These are phyloP conservation scores for Lepilemur ruficaudatus DNA, from an alignment of 2,797 vertebrate species.

Conservation along the genomic window DNA sequence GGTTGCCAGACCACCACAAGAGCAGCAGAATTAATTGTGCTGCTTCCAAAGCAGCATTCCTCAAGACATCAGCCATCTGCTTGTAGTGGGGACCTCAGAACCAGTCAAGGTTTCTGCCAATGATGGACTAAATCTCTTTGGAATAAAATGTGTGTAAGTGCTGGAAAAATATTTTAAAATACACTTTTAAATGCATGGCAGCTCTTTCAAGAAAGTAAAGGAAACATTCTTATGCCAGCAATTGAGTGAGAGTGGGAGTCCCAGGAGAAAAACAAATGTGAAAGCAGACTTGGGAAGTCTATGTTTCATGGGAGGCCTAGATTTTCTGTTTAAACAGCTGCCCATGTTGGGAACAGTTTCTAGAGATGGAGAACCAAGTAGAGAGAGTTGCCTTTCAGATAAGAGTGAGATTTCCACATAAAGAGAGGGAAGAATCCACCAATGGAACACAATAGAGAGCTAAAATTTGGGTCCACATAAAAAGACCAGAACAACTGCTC, in stretches of 20 bases:
- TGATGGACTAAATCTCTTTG: background rate
- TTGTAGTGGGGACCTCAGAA: background rate
- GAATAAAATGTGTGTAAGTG: background rate
- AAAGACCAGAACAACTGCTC: background rate
- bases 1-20: background rate
- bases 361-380: background rate
- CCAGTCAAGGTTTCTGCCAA: background rate
- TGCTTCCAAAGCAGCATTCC: background rate
- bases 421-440: background rate
- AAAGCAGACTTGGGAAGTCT: background rate
- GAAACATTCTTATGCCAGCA: background rate
- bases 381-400: background rate
- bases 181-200: background rate
- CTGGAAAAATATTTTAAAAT: background rate
- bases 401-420: background rate
- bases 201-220: background rate
- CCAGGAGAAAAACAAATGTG: background rate
- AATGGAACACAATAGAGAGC: background rate
- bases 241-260: background rate
- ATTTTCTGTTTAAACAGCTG: background rate
- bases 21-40: background rate
- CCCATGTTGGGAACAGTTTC: background rate
- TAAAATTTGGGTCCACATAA: background rate
- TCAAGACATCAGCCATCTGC: background rate
- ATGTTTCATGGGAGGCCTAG: background rate